phyloP scores from a whole-genome alignment of 2,888 invertebrate genomes.

The Nemoura dubitans region DNA sequence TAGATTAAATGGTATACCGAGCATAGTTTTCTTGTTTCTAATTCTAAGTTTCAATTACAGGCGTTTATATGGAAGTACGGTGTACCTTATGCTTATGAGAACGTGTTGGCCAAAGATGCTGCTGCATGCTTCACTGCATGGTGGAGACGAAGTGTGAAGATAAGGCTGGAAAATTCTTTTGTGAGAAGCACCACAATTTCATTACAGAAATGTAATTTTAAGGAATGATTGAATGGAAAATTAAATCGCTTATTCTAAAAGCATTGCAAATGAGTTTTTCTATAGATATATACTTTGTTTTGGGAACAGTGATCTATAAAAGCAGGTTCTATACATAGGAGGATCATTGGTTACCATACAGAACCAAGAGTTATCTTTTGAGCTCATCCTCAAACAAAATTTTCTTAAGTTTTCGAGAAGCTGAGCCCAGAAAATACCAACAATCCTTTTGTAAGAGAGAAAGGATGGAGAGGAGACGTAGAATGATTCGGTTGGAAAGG shows the following conservation, averaged over 20 bases:
- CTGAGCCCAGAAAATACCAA: neutral
- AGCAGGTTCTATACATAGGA: neutral
- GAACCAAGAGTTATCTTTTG: neutral
- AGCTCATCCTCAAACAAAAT: neutral
- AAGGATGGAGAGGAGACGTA: neutral
- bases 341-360: neutral
- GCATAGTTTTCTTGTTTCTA: neutral
- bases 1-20: constrained; percentile 31
- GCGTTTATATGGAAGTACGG: neutral
- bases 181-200: neutral
- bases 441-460: neutral
- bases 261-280: neutral
- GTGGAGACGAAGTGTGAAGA: neutral
- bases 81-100: neutral
- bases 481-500: neutral
- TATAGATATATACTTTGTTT: neutral
- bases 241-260: neutral
- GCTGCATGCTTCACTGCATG: neutral
- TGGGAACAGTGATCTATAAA: neutral
- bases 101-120: neutral
- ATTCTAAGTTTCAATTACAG: constrained; percentile 31
- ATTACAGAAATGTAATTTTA: neutral
- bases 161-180: neutral
- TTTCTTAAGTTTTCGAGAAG: neutral
- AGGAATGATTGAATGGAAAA: neutral